Evolutionary conservation across 2,888 invertebrate genomes (phyloP).

Genomic region (Acrobasis suavella): DNA sequence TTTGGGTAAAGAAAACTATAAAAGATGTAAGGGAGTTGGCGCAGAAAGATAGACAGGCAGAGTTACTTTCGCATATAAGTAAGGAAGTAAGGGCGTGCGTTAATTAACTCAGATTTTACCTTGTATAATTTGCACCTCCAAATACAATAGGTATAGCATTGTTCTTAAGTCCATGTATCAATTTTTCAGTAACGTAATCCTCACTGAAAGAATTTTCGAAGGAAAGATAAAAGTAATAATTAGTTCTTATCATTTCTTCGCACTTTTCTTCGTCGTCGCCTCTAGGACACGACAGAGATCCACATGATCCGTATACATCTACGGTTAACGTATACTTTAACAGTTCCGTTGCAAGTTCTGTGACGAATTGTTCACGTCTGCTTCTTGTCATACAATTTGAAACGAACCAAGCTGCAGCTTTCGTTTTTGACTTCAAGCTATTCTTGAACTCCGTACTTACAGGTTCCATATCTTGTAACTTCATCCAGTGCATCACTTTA

Average conservation of each 20-base stretch:
- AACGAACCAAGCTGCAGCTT: constrained; percentile 60
- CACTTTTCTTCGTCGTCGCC: constrained; percentile 42
- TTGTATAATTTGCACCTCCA: constrained; percentile 63
- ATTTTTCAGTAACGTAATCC: constrained; percentile 66
- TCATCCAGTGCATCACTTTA: constrained; percentile 48
- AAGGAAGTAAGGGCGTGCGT: not conserved
- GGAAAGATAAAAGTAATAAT: constrained; percentile 62
- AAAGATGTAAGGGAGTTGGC: too few species aligned
- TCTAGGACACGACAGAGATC: constrained; percentile 42
- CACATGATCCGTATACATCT: constrained; percentile 58
- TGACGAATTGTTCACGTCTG: constrained; percentile 40
- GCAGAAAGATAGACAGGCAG: too few species aligned
- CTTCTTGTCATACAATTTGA: constrained; percentile 50
- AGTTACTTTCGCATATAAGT: too few species aligned
- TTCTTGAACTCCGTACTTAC: constrained; percentile 41
- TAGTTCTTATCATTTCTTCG: constrained; percentile 41
- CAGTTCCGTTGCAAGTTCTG: constrained; percentile 39
- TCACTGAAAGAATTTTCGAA: constrained; percentile 60
- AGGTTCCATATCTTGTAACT: constrained; percentile 44
- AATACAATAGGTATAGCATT: constrained; percentile 60
- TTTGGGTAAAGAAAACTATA: too few species aligned
- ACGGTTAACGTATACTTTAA: constrained; percentile 40
- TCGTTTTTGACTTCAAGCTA: constrained; percentile 46
- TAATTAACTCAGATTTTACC: constrained; percentile 38
- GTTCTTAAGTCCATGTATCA: constrained; percentile 51